Evolutionary conservation across 2,888 invertebrate genomes (phyloP).

Genomic region (Barypeithes pellucidus): DNA sequence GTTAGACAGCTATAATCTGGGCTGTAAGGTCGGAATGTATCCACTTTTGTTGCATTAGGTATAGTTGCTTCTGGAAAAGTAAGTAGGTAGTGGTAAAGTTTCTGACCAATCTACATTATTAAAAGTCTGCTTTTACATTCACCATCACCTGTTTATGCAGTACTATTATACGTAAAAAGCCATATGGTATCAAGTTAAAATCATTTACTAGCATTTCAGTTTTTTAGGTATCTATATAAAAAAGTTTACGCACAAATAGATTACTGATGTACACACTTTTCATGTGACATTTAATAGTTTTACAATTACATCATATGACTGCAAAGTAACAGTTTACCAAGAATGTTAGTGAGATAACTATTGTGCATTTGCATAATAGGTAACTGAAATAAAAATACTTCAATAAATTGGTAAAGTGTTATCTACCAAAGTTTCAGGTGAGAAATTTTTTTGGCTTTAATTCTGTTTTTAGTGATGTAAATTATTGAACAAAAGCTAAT

Average conservation of each 20-base stretch:
- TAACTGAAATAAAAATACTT: slow-evolving; percentile 8
- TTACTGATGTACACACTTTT: slow-evolving; percentile 7
- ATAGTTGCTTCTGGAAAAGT: background rate
- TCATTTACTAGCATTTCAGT: background rate
- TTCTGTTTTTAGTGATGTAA: background rate
- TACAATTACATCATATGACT: slow-evolving; percentile 40
- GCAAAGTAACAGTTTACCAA: slow-evolving; percentile 17
- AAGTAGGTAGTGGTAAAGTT: slow-evolving; percentile 34
- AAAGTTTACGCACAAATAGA: background rate
- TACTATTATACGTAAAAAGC: slow-evolving; percentile 58
- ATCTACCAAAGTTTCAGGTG: background rate
- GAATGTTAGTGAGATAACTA: background rate
- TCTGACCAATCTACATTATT: slow-evolving; percentile 32
- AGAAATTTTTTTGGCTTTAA: background rate
- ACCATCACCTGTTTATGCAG: slow-evolving; percentile 65
- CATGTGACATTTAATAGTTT: slow-evolving; percentile 11
- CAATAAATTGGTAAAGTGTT: background rate
- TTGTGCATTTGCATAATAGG: slow-evolving; percentile 19
- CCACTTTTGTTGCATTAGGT: slow-evolving; percentile 17
- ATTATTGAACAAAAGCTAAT: background rate
- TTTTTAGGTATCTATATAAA: background rate
- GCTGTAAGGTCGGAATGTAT: slow-evolving; percentile 19
- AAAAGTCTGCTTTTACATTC: slow-evolving; percentile 38
- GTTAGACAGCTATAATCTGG: background rate
- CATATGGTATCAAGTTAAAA: slow-evolving; percentile 62